These are phyloP conservation scores for Pectinophora gossypiella DNA, from an alignment of 1,140 invertebrate genomes.

Conservation along the genomic window DNA sequence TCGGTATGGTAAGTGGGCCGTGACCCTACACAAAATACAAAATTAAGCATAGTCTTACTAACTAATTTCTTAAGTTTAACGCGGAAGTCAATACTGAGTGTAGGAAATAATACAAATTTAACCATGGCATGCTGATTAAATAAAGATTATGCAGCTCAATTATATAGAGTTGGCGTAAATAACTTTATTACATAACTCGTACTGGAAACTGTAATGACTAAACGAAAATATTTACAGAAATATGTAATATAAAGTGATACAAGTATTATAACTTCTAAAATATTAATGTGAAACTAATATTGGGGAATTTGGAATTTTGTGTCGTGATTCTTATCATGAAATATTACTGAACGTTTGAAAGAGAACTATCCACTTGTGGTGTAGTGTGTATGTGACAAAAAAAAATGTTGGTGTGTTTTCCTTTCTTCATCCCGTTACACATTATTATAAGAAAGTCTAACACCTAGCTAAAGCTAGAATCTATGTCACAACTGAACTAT, in stretches of 20 bases:
- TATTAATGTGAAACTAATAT: no score
- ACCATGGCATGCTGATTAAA: conserved; percentile 55
- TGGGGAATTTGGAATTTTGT: no score
- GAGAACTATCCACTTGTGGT: no score
- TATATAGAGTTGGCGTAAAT: conserved; percentile 11
- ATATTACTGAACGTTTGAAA: no score
- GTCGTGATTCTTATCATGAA: no score
- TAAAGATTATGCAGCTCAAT: conserved; percentile 61
- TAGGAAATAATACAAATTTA: conserved; percentile 60
- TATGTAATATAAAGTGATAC: conserved; percentile 1
- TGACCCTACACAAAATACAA: conserved; percentile 65
- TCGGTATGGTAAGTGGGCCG: conserved; percentile 56
- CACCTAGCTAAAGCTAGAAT: conserved; percentile 63
- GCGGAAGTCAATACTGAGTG: conserved; percentile 70
- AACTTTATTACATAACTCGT: conserved; percentile 21
- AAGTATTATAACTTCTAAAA: no score
- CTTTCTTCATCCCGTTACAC: conserved; percentile 35
- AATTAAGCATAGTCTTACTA: conserved; percentile 66
- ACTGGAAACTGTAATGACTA: conserved; percentile 35
- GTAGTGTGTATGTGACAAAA: no score
- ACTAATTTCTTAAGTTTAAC: conserved; percentile 58
- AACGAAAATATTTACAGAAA: conserved; percentile 55
- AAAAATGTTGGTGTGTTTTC: no score
- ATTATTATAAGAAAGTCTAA: conserved; percentile 49
- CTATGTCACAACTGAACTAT: conserved; percentile 66